Conservation (phyloP, 1,140 invertebrate species). For the Sinella curviseta region DNA sequence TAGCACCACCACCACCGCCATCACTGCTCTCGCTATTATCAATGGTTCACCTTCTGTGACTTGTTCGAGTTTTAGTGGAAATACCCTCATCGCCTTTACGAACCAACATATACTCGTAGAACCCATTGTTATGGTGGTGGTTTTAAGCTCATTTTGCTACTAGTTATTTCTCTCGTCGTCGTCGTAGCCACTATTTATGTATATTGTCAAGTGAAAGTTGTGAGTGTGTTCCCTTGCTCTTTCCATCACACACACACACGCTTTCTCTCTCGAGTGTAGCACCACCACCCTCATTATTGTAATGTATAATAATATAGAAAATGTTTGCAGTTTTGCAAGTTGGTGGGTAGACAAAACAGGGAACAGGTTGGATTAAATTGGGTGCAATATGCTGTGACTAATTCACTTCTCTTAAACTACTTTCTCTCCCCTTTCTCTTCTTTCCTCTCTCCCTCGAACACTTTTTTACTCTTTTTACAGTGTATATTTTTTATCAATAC, state of each 20-base stretch:
- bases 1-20: neutral
- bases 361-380: conserved; percentile 11
- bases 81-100: no score
- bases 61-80: no score
- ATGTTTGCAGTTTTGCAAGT: neutral
- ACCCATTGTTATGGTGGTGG: no score
- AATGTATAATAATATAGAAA: neutral
- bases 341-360: neutral
- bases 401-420: conserved; percentile 2
- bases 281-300: neutral
- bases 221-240: neutral
- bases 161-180: neutral
- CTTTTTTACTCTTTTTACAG: neutral
- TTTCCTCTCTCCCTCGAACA: neutral
- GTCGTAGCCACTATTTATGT: neutral
- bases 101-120: no score
- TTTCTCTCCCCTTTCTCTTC: neutral
- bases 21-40: neutral
- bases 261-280: no score
- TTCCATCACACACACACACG: neutral
- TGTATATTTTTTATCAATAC: no score
- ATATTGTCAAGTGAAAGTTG: neutral
- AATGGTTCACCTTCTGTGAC: neutral
- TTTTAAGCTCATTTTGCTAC: no score
- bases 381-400: conserved; percentile 22